phyloP scores from a whole-genome alignment of 2,888 invertebrate genomes.

The Epirrhoe alternata region DNA sequence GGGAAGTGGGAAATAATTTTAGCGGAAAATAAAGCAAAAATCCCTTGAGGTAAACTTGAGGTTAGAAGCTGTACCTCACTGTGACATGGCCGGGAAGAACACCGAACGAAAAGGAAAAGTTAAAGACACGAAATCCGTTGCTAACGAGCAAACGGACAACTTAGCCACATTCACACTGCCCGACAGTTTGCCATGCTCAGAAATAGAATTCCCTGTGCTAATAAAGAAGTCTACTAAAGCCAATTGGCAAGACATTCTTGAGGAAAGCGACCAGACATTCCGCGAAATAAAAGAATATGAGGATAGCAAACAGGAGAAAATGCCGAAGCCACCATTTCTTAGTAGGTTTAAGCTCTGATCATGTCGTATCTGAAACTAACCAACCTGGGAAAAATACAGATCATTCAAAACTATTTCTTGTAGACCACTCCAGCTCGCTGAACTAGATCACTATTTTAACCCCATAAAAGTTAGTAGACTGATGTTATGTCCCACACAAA shows the following conservation, averaged over 20 bases:
- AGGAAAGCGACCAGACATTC: conserved; percentile 59
- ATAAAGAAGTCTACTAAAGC: conserved; percentile 54
- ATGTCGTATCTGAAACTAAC: background rate
- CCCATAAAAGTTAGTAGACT: too few species aligned
- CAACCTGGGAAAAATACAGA: too few species aligned
- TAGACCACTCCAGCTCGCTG: too few species aligned
- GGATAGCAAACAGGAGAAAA: conserved; percentile 54
- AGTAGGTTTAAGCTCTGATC: conserved; percentile 52
- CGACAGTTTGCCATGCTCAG: conserved; percentile 72
- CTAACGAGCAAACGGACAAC: conserved; percentile 53
- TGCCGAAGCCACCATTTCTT: conserved; percentile 63
- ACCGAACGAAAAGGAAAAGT: conserved; percentile 67
- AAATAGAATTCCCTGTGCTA: conserved; percentile 69
- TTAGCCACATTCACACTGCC: conserved; percentile 67
- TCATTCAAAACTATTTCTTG: too few species aligned
- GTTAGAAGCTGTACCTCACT: too few species aligned
- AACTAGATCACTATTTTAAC: too few species aligned
- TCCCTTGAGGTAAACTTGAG: too few species aligned
- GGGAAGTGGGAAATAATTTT: too few species aligned
- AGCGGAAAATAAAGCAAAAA: too few species aligned
- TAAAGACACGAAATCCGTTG: conserved; percentile 56
- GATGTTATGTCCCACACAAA: too few species aligned
- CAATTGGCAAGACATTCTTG: conserved; percentile 68
- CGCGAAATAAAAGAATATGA: conserved; percentile 61
- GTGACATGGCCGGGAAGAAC: conserved; percentile 59